Evolutionary conservation across 1,140 invertebrate species (phyloP), one percentile per base, ranked within the genome.

Genomic region (Diachasmimorpha longicaudata): DNA sequence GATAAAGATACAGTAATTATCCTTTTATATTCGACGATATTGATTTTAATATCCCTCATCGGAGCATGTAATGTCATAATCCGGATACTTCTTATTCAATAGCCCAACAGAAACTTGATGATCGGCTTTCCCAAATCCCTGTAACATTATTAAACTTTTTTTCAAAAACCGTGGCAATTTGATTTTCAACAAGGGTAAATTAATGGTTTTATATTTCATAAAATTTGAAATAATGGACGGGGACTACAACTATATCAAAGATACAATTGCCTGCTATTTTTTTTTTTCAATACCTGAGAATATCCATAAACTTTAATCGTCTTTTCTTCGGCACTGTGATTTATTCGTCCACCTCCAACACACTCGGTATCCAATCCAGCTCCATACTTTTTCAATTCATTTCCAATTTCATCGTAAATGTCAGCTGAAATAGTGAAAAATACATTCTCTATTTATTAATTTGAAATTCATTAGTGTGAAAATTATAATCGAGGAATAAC

Each of bases 101-200:
- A 97, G 81, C 13, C 91, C 91, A 2, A 94, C 94, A 9, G 95
- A 88, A 9, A 93, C 86, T 81, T 92, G 85, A 89, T 97, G 96
- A 87, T 98, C 95, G 19, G 96, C 96, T 87, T 93, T 93, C 0
- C 96, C 96, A 85, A 93, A 97, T 4, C 94, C 95, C 91, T 94
- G 82, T 25, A 86, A 89, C 78, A 74, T 36, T 76, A 74, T 13
- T 5, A 14, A 23, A 52, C 0, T 37, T 37, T 4, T 66, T 55
- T 66, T 72, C 58, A 70, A 19, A 58, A 39, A 2, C 31, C 31
- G 6, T 31, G 31, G 6, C 2, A 6, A 31, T 2, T 31, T n/a
- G 63, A 72, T 3, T 66, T 21, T 23, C 13, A 21, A 74, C 10
- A 0, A 13, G 4, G 23, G 16, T 42, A 42, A 70, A 16, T n/a